Evolutionary conservation across 2,888 invertebrate species (phyloP), one percentile per base, ranked within the genome.

Genomic region (Cyrtodaria siliqua): DNA sequence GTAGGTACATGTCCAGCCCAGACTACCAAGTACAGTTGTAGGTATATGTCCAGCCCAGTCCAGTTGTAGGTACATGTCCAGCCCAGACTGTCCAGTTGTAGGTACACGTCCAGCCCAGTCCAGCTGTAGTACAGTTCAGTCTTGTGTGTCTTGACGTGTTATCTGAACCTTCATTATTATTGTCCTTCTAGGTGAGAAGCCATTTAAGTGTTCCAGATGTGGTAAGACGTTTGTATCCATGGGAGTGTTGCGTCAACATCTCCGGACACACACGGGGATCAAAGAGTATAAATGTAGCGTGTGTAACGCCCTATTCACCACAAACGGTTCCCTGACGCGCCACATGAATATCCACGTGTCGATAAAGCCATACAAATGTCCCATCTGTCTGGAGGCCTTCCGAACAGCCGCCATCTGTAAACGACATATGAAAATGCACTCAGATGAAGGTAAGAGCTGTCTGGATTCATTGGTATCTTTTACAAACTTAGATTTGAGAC

Each of bases 221-320:
- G 69, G 73, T 2, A 75, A 89, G 14, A 80, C 87, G 0, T 96
- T 96, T 78, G 88, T 88, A 20, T 88, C 91, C 0, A 80, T 84
- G 38, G 88, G 89, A 29, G 89, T 89, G 24, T 80, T 93, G 6
- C 89, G 86, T 59, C 84, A 86, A 42, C 93, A 93, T 70, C 38
- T 89, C 68, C 87, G 88, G 60, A 90, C 91, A 0, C 93, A 93
- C 77, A 83, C 86, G 6, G 92, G 90, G 9, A 70, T 87, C 20
- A 90, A 87, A 62, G 86, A 88, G 40, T 88, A 81, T 64, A 70
- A 79, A 23, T 88, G 88, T 77, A 69, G 77, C n/a, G 70, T 90
- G 0, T 93, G 92, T 66, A 71, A 84, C 20, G 88, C 88, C 1
- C 57, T 78, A 26, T 92, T 92, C 66, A 89, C 90, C 0, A 91